Base-by-base conservation (phyloP, 2,888 invertebrate genomes). In the Noctua fimbriata region DNA sequence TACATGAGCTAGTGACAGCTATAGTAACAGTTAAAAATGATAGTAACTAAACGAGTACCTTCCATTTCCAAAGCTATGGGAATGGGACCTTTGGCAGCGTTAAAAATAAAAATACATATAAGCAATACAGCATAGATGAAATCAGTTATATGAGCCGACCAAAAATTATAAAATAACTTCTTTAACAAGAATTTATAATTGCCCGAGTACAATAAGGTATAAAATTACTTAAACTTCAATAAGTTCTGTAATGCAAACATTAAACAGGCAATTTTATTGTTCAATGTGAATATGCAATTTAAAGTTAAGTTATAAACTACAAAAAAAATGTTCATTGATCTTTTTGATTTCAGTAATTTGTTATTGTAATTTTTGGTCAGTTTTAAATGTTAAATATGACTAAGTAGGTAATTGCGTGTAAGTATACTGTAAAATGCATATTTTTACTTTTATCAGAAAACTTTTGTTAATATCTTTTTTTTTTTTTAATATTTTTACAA, bases 61-160 rank as follows among this genome's bases (percentile, higher is more conserved):
- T 95, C 96, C 97, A 95, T 95, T 97, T 96, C 97, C 97, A 96
- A 96, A 97, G 93, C 96, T 97, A 95, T 96, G 95, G 95, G 96
- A 97, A 96, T 96, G 97, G 94, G 96, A 96, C 96, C 96, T 96
- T 89, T 94, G 95, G 97, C 96, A 96, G 96, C 96, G 92, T 95
- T 93, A 91, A 94, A 95, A 95, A 94, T 94, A 94, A 94, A 95
- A 92, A 94, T 93, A 94, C 90, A 92, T 93, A 92, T 95, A 95
- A 95, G 95, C 95, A 87, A 92, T 92, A 91, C 89, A 93, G 94
- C 92, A 89, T 85, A 89, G 86, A 90, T 88, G 88, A 88, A 76
- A 87, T 81, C 77, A 73, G 77, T 69, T 65, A 70, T 66, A 76
- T 67, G 65, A 79, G 32, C 81, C 71, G 89, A 82, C 81, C 83